phyloP scores from a whole-genome alignment of 2,888 invertebrate species.

The Onthophagus sagittarius region DNA sequence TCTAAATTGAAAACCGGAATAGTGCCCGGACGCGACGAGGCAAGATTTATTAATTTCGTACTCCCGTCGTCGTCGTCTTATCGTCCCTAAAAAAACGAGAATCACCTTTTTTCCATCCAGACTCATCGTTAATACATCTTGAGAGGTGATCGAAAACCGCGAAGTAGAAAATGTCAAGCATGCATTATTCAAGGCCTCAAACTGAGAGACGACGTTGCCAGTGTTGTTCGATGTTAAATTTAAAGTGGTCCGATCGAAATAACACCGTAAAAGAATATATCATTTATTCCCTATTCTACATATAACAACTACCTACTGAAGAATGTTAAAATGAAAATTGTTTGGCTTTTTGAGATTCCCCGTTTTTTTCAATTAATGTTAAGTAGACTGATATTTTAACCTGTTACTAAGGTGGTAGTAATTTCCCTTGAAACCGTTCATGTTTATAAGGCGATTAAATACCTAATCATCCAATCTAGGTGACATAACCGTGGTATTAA shows the following conservation, averaged over 20 bases:
- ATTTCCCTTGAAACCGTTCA: neutral
- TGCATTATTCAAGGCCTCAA: neutral
- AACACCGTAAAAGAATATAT: neutral
- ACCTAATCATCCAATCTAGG: neutral
- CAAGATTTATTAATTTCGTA: neutral
- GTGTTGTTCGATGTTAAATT: neutral
- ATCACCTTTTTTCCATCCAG: neutral
- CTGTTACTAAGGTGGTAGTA: neutral
- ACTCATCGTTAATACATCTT: neutral
- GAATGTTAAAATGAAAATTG: too few relatives aligned
- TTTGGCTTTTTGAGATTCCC: too few relatives aligned
- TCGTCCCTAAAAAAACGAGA: neutral
- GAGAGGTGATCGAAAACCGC: neutral
- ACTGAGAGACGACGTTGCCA: neutral
- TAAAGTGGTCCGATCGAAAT: neutral
- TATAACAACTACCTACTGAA: too few relatives aligned
- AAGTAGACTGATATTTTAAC: neutral
- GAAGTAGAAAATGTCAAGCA: neutral
- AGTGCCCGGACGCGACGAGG: neutral
- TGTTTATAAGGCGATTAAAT: neutral
- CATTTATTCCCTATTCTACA: too few relatives aligned
- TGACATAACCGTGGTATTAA: neutral
- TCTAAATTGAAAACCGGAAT: neutral
- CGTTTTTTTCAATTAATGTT: neutral
- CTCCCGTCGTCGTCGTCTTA: neutral